phyloP scores from a whole-genome alignment of 2,888 invertebrate species.

The Helobdella robusta region DNA sequence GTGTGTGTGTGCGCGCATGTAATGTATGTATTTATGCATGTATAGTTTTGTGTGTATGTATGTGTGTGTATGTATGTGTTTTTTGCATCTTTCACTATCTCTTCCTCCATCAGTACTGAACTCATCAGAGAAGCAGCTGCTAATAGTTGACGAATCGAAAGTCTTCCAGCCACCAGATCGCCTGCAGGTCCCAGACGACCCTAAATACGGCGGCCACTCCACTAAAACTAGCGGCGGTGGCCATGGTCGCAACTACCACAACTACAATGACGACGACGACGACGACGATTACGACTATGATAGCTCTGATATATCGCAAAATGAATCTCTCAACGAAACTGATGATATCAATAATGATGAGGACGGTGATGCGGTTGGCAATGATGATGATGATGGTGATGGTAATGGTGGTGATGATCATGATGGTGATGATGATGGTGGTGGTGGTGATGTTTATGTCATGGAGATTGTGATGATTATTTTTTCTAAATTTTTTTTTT shows the following conservation, averaged over 20 bases:
- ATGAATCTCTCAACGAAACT: neutral
- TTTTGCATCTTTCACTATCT: too few species aligned
- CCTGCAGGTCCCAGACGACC: slow-evolving; percentile 67
- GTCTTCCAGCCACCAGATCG: slow-evolving; percentile 82
- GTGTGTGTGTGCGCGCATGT: too few species aligned
- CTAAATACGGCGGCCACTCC: slow-evolving; percentile 34
- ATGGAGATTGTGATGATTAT: too few species aligned
- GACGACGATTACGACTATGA: slow-evolving; percentile 22
- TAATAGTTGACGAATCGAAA: slow-evolving; percentile 45
- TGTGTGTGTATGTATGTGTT: too few species aligned
- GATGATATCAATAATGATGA: neutral
- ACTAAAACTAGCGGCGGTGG: slow-evolving; percentile 34
- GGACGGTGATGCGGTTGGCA: neutral
- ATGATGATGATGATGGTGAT: neutral
- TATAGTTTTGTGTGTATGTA: too few species aligned
- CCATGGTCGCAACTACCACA: too few species aligned
- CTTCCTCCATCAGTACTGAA: slow-evolving; percentile 1
- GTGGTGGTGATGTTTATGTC: neutral
- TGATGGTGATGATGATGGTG: neutral
- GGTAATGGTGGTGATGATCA: neutral
- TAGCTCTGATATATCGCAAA: slow-evolving; percentile 18
- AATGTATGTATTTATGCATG: too few species aligned
- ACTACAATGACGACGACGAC: slow-evolving; percentile 39
- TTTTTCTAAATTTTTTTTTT: too few species aligned
- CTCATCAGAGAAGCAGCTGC: slow-evolving; percentile 41